These are phyloP conservation scores for Chaetura pelagica DNA, from an alignment of 2,113 vertebrate species.

Conservation along the genomic window DNA sequence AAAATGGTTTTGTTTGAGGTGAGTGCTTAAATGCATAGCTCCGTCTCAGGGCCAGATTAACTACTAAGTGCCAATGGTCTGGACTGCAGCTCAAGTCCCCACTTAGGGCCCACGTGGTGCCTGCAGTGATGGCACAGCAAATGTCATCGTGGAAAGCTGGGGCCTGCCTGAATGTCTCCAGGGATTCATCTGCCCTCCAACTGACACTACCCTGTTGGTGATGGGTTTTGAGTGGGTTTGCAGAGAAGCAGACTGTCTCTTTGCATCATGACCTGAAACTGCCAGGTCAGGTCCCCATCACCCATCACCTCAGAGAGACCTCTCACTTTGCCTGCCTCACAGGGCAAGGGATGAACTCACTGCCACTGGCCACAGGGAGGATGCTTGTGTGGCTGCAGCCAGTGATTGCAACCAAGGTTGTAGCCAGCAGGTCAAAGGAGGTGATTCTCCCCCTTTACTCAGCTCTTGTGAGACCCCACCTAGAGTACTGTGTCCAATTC, in stretches of 20 bases:
- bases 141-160: background rate
- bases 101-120: background rate
- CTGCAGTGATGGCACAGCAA: background rate
- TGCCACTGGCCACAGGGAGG: background rate
- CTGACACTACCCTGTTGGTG: background rate
- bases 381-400: background rate
- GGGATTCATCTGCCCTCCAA: background rate
- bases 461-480: too few relatives aligned
- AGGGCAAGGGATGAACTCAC: background rate
- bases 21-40: constrained; percentile 47
- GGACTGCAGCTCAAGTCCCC: background rate
- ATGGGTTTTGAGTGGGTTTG: background rate
- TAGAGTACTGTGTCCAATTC: too few relatives aligned
- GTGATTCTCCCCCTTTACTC: too few relatives aligned
- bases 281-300: background rate
- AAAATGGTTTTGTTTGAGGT: constrained; percentile 47
- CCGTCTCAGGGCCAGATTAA: constrained; percentile 4
- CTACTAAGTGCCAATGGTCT: background rate
- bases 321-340: background rate
- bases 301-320: background rate
- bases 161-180: background rate
- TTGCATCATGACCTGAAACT: background rate
- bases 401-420: background rate
- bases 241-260: background rate
- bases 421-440: too few relatives aligned